Conservation (phyloP, 2,888 invertebrate genomes). For the Erpobdella octoculata region DNA sequence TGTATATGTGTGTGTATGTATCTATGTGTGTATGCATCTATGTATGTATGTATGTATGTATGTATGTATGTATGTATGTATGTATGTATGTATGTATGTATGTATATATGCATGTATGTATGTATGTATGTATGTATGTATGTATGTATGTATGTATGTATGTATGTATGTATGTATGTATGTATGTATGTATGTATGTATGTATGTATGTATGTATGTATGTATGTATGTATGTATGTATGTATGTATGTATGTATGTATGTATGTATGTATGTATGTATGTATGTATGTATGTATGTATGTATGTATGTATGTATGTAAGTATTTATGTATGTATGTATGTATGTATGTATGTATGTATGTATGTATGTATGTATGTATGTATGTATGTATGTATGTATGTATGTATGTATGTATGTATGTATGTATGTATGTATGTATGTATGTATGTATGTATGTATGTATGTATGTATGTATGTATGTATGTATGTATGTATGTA, state of each 20-base stretch:
- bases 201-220: no score
- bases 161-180: conserved; percentile 8
- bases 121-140: conserved; percentile 2
- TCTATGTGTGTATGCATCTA: no score
- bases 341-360: no score
- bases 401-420: no score
- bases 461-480: no score
- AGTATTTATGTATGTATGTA: no score
- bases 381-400: no score
- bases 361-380: no score
- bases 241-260: conserved; percentile 18
- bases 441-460: no score
- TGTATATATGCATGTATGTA: background rate
- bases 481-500: no score
- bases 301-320: conserved; percentile 9
- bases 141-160: conserved; percentile 8
- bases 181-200: background rate
- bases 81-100: conserved; percentile 5
- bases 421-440: no score
- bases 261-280: conserved; percentile 10
- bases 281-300: conserved; percentile 1
- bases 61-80: conserved; percentile 8
- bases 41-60: conserved; percentile 11
- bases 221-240: background rate
- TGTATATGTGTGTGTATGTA: no score